A percentile compares a stretch with the other conserved stretches of the same genome.
These are phyloP conservation scores for Napeogenes sylphis DNA, from an alignment of 2,888 invertebrate genomes.

Conservation along the genomic window DNA sequence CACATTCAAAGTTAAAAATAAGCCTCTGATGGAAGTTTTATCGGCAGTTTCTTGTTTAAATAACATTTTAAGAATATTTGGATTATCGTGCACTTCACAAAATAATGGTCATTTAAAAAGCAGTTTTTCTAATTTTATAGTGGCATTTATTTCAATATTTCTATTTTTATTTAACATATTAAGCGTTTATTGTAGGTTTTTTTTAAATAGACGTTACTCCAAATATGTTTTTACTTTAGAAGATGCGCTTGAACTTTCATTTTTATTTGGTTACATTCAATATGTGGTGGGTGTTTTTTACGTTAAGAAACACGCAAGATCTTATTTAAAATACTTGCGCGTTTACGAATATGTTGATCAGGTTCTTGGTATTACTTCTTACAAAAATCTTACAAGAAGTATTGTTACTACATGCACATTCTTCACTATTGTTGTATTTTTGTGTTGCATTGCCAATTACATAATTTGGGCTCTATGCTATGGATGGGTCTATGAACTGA, in stretches of 20 bases:
- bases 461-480: constrained; percentile 11
- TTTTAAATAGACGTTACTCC: background rate
- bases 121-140: constrained; percentile 11
- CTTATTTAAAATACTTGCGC: constrained; percentile 12
- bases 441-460: constrained; percentile 15
- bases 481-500: constrained; percentile 15
- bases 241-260: constrained; percentile 3
- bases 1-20: constrained; percentile 1
- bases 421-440: constrained; percentile 7
- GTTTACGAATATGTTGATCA: constrained; percentile 16
- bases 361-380: constrained; percentile 10
- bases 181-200: constrained; percentile 9
- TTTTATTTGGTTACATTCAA: constrained; percentile 9
- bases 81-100: constrained; percentile 13
- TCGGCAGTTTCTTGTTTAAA: constrained; percentile 14
- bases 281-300: constrained; percentile 11
- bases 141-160: constrained; percentile 6
- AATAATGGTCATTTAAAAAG: constrained; percentile 8
- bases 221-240: background rate
- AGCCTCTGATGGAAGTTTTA: constrained; percentile 8
- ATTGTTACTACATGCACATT: constrained; percentile 9
- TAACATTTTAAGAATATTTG: constrained; percentile 13
- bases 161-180: constrained; percentile 7
- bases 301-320: constrained; percentile 12
- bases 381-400: constrained; percentile 9